phyloP scores from a whole-genome alignment of 2,888 invertebrate genomes.

The Caenorhabditis sulstoni region DNA sequence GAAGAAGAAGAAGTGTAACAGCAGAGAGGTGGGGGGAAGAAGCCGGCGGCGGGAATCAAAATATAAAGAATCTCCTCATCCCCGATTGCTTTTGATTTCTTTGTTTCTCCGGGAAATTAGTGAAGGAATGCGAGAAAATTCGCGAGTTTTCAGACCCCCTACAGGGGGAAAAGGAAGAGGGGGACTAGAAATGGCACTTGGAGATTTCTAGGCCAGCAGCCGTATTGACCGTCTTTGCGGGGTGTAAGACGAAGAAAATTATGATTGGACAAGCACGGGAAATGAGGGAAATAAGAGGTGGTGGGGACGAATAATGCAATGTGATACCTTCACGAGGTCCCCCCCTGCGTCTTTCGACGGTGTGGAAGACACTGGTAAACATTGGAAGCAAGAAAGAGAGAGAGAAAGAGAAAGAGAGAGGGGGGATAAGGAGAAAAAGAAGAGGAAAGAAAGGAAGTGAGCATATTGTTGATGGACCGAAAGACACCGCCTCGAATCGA shows the following conservation, averaged over 20 bases:
- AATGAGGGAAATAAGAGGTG: constrained; percentile 5
- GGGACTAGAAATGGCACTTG: neutral
- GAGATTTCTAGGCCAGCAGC: neutral
- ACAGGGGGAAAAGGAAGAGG: no score
- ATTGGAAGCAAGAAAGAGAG: constrained; percentile 4
- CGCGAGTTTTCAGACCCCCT: no score
- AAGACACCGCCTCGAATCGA: no score
- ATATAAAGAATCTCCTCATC: neutral
- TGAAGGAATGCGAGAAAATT: no score
- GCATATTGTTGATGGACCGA: neutral
- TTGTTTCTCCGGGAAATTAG: no score
- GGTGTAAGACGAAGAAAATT: no score
- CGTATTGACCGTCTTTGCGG: no score
- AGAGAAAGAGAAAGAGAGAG: constrained; percentile 13
- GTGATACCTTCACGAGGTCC: constrained; percentile 14
- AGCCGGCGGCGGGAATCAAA: no score
- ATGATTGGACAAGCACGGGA: neutral
- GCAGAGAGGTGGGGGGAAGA: neutral
- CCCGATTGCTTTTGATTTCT: no score
- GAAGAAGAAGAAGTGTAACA: neutral
- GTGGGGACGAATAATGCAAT: no score
- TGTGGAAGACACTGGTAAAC: no score
- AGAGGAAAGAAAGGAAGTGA: neutral
- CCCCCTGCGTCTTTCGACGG: constrained; percentile 27
- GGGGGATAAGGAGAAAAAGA: constrained; percentile 4